A percentile compares a stretch with the other conserved stretches of the same genome.
Conservation (phyloP, 2,113 vertebrate genomes). For the Osmerus mordax region DNA sequence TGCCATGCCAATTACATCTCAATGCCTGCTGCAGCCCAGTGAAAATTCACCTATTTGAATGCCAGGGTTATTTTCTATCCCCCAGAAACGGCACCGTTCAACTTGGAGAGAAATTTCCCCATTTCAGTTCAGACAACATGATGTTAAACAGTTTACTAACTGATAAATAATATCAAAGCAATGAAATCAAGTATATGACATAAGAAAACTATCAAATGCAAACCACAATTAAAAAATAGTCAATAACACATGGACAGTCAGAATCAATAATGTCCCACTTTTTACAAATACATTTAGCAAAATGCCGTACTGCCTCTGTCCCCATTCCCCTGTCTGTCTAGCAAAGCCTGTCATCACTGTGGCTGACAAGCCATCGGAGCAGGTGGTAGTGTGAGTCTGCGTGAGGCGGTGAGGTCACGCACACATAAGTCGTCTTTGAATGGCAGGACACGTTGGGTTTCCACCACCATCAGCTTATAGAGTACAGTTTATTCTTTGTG, state of each 20-base stretch:
- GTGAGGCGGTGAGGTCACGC: neutral
- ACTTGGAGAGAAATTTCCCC: neutral
- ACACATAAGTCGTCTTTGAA: neutral
- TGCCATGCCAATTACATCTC: neutral
- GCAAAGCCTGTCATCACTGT: neutral
- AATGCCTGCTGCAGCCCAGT: neutral
- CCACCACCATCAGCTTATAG: neutral
- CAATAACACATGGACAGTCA: no score
- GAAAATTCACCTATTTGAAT: neutral
- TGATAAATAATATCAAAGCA: neutral
- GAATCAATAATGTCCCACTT: no score
- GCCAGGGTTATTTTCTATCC: slow-evolving; percentile 1
- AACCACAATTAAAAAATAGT: no score
- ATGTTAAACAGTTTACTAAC: neutral
- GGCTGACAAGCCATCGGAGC: slow-evolving; percentile 5
- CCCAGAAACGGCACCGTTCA: neutral
- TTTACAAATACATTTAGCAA: slow-evolving; percentile 5
- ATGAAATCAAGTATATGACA: neutral
- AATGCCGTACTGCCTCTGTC: neutral
- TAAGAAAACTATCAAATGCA: neutral
- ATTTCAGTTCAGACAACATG: neutral
- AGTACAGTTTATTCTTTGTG: neutral
- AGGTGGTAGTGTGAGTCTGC: slow-evolving; percentile 2
- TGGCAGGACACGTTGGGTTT: neutral
- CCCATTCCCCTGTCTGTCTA: neutral